phyloP scores from a whole-genome alignment of 2,113 vertebrate genomes.

The Ancistrus triradiatus region DNA sequence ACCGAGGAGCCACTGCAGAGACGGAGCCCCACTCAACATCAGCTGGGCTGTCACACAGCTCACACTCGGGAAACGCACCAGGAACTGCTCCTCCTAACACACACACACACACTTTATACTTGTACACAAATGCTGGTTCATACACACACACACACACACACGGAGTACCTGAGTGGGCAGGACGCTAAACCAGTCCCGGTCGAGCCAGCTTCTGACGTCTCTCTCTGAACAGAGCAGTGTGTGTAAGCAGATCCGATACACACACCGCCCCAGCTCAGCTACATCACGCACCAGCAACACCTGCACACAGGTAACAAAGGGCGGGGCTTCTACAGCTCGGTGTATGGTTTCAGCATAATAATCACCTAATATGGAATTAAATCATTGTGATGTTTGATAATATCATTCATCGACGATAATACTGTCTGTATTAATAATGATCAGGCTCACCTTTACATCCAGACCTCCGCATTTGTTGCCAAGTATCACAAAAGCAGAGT shows the following conservation, averaged over 20 bases:
- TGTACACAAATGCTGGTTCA: constrained; percentile 6
- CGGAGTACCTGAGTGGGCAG: constrained; percentile 75
- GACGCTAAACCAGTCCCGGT: constrained; percentile 82
- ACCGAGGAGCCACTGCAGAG: constrained; percentile 73
- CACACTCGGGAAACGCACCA: constrained; percentile 81
- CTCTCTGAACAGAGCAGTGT: constrained; percentile 68
- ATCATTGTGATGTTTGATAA: no score
- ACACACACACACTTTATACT: constrained; percentile 22
- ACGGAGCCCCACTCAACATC: constrained; percentile 76
- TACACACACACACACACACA: background rate
- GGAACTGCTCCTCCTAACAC: constrained; percentile 74
- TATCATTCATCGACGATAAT: no score
- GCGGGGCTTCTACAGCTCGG: no score
- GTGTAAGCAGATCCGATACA: constrained; percentile 79
- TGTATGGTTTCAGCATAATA: no score
- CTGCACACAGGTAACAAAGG: constrained; percentile 59
- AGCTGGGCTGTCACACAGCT: constrained; percentile 84
- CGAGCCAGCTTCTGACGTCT: constrained; percentile 71
- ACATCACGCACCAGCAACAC: constrained; percentile 73
- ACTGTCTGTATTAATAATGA: no score
- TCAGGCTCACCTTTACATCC: constrained; percentile 80
- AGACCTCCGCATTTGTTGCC: constrained; percentile 77
- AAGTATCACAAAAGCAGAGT: constrained; percentile 77
- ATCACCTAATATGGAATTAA: no score
- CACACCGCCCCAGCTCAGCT: constrained; percentile 70